Conservation (phyloP, 92 coral and sea anemone genomes). For the Phymanthus crucifer region DNA sequence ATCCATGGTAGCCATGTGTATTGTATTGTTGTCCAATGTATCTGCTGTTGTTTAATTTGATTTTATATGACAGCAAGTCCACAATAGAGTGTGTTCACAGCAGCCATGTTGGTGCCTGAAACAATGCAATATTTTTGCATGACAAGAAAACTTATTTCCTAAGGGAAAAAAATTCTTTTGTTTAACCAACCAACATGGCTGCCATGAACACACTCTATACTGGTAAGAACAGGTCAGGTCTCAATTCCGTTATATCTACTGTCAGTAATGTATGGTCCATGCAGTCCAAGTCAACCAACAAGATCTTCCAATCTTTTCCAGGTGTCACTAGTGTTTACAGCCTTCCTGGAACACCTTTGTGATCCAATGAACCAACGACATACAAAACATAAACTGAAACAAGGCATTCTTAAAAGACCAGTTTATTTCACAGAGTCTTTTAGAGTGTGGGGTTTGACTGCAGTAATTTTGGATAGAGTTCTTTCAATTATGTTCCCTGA, state of each 20-base stretch:
- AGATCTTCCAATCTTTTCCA: background rate
- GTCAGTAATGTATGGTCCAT: background rate
- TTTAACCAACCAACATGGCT: too few species aligned
- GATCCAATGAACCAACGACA: constrained; percentile 55
- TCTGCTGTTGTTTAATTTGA: too few species aligned
- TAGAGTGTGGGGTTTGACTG: constrained; percentile 69
- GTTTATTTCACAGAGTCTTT: constrained; percentile 22
- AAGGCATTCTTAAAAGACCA: constrained; percentile 22
- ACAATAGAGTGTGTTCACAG: too few species aligned
- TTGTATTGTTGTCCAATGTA: too few species aligned
- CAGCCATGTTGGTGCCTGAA: too few species aligned
- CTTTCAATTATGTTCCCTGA: constrained; percentile 53
- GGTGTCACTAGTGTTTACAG: constrained; percentile 16
- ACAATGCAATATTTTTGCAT: too few species aligned
- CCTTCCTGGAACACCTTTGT: constrained; percentile 33
- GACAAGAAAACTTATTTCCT: too few species aligned
- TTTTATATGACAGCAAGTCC: too few species aligned
- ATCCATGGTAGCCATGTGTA: too few species aligned
- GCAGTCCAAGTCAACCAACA: background rate
- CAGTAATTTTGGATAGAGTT: constrained; percentile 51
- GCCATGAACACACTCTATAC: too few species aligned
- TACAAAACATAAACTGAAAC: constrained; percentile 51
- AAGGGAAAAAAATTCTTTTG: too few species aligned
- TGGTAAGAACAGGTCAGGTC: too few species aligned
- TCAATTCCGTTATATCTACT: background rate